These are phyloP conservation scores for Sussaba pulchella DNA, from an alignment of 2,888 invertebrate genomes.

Conservation along the genomic window DNA sequence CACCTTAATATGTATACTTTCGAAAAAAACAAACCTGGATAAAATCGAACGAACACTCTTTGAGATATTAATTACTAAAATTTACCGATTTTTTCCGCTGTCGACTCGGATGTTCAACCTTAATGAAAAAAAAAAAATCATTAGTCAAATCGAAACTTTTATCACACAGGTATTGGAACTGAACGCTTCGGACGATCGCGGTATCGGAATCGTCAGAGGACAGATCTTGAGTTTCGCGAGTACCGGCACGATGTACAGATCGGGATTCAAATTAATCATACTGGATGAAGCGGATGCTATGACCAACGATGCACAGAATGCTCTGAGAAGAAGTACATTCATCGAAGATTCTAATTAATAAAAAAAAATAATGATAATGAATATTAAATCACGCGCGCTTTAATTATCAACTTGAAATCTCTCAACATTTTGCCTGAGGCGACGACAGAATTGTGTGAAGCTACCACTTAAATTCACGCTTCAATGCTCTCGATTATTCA, in stretches of 20 bases:
- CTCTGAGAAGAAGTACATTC: slow-evolving; percentile 93
- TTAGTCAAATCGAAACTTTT: slow-evolving; percentile 39
- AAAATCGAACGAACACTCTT: too few relatives aligned
- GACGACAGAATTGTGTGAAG: neutral
- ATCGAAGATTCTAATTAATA: neutral
- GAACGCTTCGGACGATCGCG: slow-evolving; percentile 99
- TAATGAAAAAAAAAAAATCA: neutral
- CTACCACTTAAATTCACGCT: neutral
- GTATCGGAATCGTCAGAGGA: slow-evolving; percentile 97
- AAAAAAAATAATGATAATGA: neutral
- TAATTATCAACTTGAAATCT: too few relatives aligned
- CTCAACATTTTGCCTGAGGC: too few relatives aligned
- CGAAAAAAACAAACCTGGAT: too few relatives aligned
- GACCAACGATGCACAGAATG: slow-evolving; percentile 99
- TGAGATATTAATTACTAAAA: too few relatives aligned
- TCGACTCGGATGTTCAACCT: too few relatives aligned
- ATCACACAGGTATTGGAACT: slow-evolving; percentile 91
- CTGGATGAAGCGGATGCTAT: slow-evolving; percentile 99
- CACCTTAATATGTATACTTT: too few relatives aligned
- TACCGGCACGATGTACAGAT: slow-evolving; percentile 97
- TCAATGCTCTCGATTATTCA: slow-evolving; percentile 1
- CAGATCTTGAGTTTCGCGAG: slow-evolving; percentile 98
- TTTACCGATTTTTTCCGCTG: too few relatives aligned
- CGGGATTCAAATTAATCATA: slow-evolving; percentile 97
- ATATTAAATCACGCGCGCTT: too few relatives aligned